Conservation (phyloP, 2,113 vertebrate species). For the Calyptommatus sinebrachiatus region DNA sequence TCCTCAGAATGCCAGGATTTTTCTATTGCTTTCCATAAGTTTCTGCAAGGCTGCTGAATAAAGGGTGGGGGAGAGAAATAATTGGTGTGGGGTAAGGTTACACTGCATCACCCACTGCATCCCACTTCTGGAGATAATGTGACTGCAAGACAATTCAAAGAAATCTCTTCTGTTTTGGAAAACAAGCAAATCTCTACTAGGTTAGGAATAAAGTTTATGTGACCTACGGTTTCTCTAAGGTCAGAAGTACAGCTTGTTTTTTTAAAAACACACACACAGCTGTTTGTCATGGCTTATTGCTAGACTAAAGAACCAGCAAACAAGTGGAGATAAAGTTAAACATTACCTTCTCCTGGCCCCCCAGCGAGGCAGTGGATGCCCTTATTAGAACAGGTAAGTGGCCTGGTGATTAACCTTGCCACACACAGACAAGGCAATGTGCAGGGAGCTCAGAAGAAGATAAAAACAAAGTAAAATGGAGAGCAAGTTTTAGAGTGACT, state of each 20-base stretch:
- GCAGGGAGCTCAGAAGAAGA: background rate
- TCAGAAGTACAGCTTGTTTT: conserved; percentile 23
- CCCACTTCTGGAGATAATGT: too few species aligned
- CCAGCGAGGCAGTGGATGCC: background rate
- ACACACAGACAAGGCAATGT: conserved; percentile 8
- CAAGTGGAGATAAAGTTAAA: conserved; percentile 17
- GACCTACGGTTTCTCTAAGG: conserved; percentile 12
- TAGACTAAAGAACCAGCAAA: conserved; percentile 21
- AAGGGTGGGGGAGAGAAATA: too few species aligned
- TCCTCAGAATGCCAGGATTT: too few species aligned
- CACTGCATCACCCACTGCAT: background rate
- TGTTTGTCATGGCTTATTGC: fast-evolving
- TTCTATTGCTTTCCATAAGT: too few species aligned
- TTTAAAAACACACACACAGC: background rate
- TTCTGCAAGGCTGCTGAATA: too few species aligned
- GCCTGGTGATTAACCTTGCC: background rate
- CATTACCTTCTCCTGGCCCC: background rate
- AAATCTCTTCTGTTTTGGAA: fast-evolving
- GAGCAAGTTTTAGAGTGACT: background rate
- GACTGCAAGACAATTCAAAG: background rate
- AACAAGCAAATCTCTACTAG: background rate
- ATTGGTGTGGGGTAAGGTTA: too few species aligned
- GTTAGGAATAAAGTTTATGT: background rate
- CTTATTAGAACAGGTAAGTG: conserved; percentile 16
- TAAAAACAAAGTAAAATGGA: background rate